Base-by-base conservation (phyloP, 1,140 invertebrate species). In the Euschistus heros region DNA sequence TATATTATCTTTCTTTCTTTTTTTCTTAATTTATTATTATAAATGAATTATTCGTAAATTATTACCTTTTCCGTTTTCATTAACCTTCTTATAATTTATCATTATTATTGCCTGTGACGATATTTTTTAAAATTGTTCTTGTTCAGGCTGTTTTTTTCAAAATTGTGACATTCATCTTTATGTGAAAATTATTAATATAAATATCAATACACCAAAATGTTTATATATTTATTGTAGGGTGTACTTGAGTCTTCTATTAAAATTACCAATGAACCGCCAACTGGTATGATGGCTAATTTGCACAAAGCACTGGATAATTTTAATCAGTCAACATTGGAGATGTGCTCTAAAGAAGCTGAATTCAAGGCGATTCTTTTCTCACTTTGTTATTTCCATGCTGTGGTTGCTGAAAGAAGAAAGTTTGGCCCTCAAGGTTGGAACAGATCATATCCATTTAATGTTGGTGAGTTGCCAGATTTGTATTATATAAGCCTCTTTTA, bases 361-460 rank as follows among this genome's bases (percentile, higher is more conserved):
- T 97, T 97, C 71, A 97, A 96, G 76, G 83, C 87, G 0, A 87
- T 97, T 67, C 76, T 97, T 44, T 98, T 97, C 75, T 82, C 91
- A 0, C 79, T 98, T 0, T 97, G 94, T 73, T 98, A 97, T 74
- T 98, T 96, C 77, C 94, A 98, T 75, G 93, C 94, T 20, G 92
- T 94, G 0, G 87, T 97, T 1, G 88, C 89, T 17, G 93, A 97
- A 76, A 78, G 94, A 69, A 80, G 90, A 22, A 96, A 96, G 77
- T 97, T 97, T 76, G 94, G 93, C 1, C 84, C 94, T 0, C 92
- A 96, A 78, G 94, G 94, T 44, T 97, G 93, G 93, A 97, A 97
- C 74, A 82, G 82, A 76, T 80, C 85, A 69, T 82, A 82, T 70
- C 81, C 80, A 14, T 82, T 82, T 67, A 82, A 80, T 70, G 75